These are phyloP conservation scores for Gymnocypris eckloni DNA, from an alignment of 2,797 vertebrate species.

Conservation along the genomic window DNA sequence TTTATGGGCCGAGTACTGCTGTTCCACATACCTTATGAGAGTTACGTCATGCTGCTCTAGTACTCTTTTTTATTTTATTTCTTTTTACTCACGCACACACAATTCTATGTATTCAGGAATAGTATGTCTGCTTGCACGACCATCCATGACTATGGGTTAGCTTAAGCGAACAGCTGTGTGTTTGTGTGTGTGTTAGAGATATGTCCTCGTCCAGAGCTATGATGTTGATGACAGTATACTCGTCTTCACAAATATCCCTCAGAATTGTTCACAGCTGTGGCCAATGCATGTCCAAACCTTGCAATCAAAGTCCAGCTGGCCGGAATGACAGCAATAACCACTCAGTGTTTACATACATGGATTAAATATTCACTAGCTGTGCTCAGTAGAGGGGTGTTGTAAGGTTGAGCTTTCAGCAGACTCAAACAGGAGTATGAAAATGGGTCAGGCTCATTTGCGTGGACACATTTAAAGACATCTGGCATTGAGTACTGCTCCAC, in stretches of 20 bases:
- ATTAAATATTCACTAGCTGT: slow-evolving; percentile 24
- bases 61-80: too few species aligned
- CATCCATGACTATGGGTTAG: too few species aligned
- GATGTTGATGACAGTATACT: background rate
- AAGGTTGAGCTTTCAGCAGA: background rate
- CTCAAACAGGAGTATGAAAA: background rate
- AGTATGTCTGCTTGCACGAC: too few species aligned
- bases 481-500: slow-evolving; percentile 8
- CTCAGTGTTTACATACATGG: background rate
- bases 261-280: background rate
- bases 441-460: slow-evolving; percentile 6
- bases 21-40: background rate
- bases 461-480: slow-evolving; percentile 34
- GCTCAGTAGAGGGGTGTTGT: background rate
- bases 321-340: background rate
- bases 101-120: too few species aligned
- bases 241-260: background rate
- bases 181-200: background rate
- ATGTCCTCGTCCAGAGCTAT: background rate
- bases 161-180: too few species aligned
- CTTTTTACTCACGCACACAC: too few species aligned
- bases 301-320: background rate
- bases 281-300: background rate
- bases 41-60: background rate
- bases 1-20: background rate